phyloP scores from a whole-genome alignment of 2,797 vertebrate genomes.

The Sebastes oblongus region DNA sequence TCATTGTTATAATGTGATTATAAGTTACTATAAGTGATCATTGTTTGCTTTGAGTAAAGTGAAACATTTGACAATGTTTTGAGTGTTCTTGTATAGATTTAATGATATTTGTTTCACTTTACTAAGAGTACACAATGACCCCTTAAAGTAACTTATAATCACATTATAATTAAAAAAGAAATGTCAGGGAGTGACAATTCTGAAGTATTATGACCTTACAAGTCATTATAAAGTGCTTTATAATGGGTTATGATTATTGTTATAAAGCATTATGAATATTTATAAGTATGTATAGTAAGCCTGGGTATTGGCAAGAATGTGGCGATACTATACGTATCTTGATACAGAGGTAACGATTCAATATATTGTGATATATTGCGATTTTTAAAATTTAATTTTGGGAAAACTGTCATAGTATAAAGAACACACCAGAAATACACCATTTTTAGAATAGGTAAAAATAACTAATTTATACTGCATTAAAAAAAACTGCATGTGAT shows the following conservation, averaged over 20 bases:
- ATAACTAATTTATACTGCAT: accelerated
- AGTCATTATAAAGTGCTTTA: background rate
- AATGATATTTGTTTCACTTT: background rate
- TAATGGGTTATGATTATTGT: background rate
- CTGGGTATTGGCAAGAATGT: no score
- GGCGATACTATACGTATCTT: no score
- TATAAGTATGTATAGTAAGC: accelerated
- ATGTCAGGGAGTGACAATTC: background rate
- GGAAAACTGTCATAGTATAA: no score
- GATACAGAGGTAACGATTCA: no score
- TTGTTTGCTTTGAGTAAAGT: background rate
- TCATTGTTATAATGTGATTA: background rate
- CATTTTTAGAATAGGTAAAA: accelerated
- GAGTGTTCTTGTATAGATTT: no score
- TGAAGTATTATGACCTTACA: background rate
- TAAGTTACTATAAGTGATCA: background rate
- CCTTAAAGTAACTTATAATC: background rate
- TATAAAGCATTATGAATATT: background rate
- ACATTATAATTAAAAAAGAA: background rate
- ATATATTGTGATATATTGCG: no score
- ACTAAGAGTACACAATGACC: background rate
- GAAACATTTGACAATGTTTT: no score
- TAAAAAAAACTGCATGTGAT: no score
- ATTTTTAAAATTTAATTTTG: no score
- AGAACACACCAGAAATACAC: no score